phyloP scores from a whole-genome alignment of 2,113 vertebrate genomes.

The Chionis minor region DNA sequence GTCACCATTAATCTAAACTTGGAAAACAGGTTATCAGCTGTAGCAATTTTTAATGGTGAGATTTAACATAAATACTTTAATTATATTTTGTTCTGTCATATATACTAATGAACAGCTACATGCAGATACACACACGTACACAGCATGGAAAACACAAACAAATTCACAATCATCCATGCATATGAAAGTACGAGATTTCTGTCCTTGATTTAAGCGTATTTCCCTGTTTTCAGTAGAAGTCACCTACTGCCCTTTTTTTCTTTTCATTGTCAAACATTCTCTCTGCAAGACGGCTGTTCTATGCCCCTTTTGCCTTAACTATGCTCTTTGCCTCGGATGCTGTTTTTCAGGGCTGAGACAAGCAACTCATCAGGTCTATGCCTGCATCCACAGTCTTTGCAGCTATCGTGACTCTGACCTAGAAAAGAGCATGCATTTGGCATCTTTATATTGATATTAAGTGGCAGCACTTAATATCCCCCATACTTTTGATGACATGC shows the following conservation, averaged over 20 bases:
- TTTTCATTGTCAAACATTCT: neutral
- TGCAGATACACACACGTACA: neutral
- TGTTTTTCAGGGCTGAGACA: neutral
- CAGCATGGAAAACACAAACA: neutral
- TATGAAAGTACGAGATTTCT: neutral
- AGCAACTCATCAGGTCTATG: neutral
- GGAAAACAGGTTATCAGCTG: neutral
- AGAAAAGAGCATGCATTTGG: neutral
- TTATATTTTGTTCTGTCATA: conserved; percentile 5
- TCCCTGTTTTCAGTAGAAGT: neutral
- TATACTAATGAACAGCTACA: neutral
- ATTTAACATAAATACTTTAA: conserved; percentile 1
- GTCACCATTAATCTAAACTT: neutral
- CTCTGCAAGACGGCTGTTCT: neutral
- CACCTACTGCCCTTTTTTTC: neutral
- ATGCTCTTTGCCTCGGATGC: neutral
- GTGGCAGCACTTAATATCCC: neutral
- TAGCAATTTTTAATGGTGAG: neutral
- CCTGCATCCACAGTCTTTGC: neutral
- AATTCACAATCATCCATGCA: neutral
- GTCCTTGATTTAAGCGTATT: neutral
- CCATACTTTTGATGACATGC: fast-evolving
- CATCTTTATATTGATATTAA: neutral
- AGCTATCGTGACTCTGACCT: neutral
- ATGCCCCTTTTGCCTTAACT: neutral